Evolutionary conservation across 2,797 vertebrate species (phyloP).

Genomic region (Columba guinea): DNA sequence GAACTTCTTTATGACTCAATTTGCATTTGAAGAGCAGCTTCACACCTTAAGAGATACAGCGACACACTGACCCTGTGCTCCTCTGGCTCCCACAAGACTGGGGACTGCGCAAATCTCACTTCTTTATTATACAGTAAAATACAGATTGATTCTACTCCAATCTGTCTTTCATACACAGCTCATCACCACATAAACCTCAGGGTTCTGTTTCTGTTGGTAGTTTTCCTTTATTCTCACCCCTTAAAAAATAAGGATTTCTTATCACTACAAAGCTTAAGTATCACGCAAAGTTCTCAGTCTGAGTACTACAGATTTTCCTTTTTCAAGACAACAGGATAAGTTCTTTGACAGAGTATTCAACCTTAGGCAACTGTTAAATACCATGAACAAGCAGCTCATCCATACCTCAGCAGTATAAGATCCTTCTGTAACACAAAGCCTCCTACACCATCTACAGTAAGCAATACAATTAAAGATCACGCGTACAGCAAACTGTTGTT

Average conservation of each 20-base stretch:
- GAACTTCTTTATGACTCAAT: conserved; percentile 30
- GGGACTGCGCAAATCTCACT: background rate
- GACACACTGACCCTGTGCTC: background rate
- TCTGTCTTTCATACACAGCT: background rate
- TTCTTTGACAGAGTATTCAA: background rate
- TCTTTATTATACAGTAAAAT: background rate
- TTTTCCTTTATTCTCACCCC: background rate
- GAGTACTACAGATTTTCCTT: background rate
- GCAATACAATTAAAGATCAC: background rate
- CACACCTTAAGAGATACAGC: background rate
- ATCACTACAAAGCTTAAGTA: background rate
- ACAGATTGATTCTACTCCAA: background rate
- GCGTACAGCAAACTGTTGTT: background rate
- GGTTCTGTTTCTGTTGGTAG: background rate
- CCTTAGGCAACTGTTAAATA: background rate
- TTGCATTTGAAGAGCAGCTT: conserved; percentile 6
- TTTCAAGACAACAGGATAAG: background rate
- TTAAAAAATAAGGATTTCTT: background rate
- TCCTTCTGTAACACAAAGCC: background rate
- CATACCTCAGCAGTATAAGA: background rate
- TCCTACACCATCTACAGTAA: background rate
- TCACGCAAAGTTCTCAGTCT: background rate
- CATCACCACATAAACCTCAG: background rate
- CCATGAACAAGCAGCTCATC: background rate
- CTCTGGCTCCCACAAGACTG: background rate